Evolutionary conservation across 2,797 vertebrate genomes (phyloP).

Genomic region (Semotilus atromaculatus): DNA sequence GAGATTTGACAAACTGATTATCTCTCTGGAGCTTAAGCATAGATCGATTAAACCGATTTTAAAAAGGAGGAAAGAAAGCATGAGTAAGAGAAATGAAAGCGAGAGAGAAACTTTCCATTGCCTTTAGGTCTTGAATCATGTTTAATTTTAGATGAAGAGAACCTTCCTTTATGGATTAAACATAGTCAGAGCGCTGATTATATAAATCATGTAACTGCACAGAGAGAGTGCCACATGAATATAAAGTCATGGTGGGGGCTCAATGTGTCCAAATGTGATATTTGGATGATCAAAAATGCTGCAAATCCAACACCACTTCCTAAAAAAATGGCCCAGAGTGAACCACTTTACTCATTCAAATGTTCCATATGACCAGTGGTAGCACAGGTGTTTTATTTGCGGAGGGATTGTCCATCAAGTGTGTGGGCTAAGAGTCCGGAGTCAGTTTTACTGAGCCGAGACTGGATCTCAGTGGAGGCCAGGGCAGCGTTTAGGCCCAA

Average conservation of each 20-base stretch:
- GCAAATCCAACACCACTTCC: neutral
- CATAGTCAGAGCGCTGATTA: constrained; percentile 22
- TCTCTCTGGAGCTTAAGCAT: constrained; percentile 63
- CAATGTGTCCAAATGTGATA: neutral
- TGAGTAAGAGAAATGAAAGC: neutral
- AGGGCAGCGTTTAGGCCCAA: constrained; percentile 60
- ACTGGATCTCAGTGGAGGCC: constrained; percentile 26
- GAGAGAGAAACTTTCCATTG: constrained; percentile 36
- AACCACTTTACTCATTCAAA: constrained; percentile 8
- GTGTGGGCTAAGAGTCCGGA: constrained; percentile 15
- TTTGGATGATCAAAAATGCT: constrained; percentile 3
- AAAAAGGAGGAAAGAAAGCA: constrained; percentile 49
- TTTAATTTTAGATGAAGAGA: constrained; percentile 42
- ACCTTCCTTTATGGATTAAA: constrained; percentile 27
- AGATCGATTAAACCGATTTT: constrained; percentile 60
- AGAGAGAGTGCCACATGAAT: neutral
- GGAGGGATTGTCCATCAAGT: constrained; percentile 6
- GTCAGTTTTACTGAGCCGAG: constrained; percentile 18
- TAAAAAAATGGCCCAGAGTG: neutral
- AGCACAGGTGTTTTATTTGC: neutral
- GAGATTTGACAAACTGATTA: constrained; percentile 67
- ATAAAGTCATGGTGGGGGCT: neutral
- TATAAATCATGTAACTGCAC: constrained; percentile 32
- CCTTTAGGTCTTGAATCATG: constrained; percentile 34
- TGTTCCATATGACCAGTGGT: neutral